phyloP scores from a whole-genome alignment of 2,888 invertebrate genomes.

The Drosophila leonis region DNA sequence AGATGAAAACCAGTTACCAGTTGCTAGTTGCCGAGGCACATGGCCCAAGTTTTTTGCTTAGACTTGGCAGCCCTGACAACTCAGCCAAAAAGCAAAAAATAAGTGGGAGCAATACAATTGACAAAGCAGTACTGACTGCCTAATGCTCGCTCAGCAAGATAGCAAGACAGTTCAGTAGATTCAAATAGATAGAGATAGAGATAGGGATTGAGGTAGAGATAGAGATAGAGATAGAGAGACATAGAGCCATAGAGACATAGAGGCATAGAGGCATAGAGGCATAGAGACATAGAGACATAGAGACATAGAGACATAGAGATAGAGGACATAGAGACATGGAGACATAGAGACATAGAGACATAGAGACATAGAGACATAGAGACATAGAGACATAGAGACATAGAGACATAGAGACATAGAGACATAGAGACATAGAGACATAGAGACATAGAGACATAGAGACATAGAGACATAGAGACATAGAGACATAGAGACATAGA shows the following conservation, averaged over 20 bases:
- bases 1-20: slow-evolving; percentile 52
- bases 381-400: background rate
- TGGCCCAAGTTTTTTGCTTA: slow-evolving; percentile 73
- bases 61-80: slow-evolving; percentile 44
- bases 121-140: background rate
- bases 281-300: background rate
- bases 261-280: background rate
- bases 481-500: background rate
- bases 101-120: background rate
- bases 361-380: too few species aligned
- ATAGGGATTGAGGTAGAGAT: background rate
- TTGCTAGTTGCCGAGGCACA: slow-evolving; percentile 49
- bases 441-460: background rate
- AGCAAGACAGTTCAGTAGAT: too few species aligned
- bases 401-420: background rate
- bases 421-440: background rate
- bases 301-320: background rate
- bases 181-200: background rate
- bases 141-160: background rate
- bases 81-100: slow-evolving; percentile 7
- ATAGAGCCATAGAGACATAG: background rate
- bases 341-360: too few species aligned
- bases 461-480: too few species aligned
- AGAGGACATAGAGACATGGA: background rate
- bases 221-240: background rate